Conservation (phyloP, 2,888 invertebrate species). For the Baccha elongata region DNA sequence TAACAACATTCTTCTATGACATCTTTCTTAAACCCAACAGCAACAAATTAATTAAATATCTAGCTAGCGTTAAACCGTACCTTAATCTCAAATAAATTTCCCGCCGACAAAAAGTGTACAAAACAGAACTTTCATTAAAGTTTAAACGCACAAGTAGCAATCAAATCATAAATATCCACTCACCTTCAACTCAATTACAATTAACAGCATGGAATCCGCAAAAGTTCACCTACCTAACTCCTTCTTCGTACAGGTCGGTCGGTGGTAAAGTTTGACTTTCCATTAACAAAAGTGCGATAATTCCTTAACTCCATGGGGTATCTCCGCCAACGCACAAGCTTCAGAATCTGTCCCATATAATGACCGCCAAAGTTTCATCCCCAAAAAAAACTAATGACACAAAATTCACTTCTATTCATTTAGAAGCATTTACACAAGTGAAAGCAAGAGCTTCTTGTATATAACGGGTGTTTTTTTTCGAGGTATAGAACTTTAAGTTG, state of each 20-base stretch:
- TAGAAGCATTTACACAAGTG: slow-evolving; percentile 41
- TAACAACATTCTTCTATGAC: no score
- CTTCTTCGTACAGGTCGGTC: not conserved
- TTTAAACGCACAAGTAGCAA: slow-evolving; percentile 38
- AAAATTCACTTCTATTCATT: slow-evolving; percentile 49
- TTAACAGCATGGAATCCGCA: slow-evolving; percentile 37
- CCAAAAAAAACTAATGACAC: slow-evolving; percentile 36
- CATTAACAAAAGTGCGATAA: slow-evolving; percentile 61
- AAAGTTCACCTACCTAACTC: not conserved
- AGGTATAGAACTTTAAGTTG: no score
- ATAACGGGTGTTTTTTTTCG: no score
- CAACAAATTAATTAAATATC: no score
- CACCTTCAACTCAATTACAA: slow-evolving; percentile 62
- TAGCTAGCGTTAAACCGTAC: no score
- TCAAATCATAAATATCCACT: slow-evolving; percentile 66
- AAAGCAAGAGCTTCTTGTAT: slow-evolving; percentile 8
- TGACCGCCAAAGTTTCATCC: slow-evolving; percentile 19
- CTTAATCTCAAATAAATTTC: no score
- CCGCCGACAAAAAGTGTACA: no score
- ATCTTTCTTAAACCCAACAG: no score
- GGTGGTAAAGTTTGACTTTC: slow-evolving; percentile 51
- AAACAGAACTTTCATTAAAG: slow-evolving; percentile 7
- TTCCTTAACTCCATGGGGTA: slow-evolving; percentile 61
- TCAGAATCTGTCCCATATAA: slow-evolving; percentile 40
- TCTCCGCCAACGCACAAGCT: slow-evolving; percentile 4